Evolutionary conservation across 2,888 invertebrate genomes (phyloP), one percentile per base, ranked within the genome.

Genomic region (Scaptomyza cyrtandrae): DNA sequence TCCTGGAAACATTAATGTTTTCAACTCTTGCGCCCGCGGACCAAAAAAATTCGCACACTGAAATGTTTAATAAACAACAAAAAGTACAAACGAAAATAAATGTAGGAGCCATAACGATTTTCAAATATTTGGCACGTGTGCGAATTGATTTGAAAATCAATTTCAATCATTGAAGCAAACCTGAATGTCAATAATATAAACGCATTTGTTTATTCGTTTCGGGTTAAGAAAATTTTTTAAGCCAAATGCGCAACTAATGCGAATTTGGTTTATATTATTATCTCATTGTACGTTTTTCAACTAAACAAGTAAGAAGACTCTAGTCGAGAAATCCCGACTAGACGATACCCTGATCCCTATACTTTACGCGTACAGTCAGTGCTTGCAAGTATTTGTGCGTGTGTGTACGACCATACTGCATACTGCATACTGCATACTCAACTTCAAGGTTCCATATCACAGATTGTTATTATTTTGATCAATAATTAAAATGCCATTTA

Each of bases 61-160:
- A 68, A 71, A 67, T 70, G 63, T 70, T 70, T 49, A 54, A 67
- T 86, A 84, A 84, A 84, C 83, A 86, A 84, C 83, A 86, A 84
- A 75, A 52, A 31, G 4, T 24, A 24, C 24, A 24, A 1, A 45
- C 7, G 24, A 29, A 19, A 13, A 19, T 45, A 35, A 43, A 2
- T 41, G 13, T 1, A 19, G 4, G 5, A 24, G 19, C 19, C 6
- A 7, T n/a, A 13, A 37, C n/a, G n/a, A 35, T 24, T 61, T 48
- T 37, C 45, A 33, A 71, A 53, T 31, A 31, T n/a, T 14, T 4
- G n/a, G 50, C 71, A 71, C 65, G 65, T 71, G 71, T 65, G 29
- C 31, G n/a, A 52, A 50, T 52, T 41, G 29, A 69, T 49, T 35
- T 54, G 27, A 69, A 66, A 67, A 54, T 55, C 16, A 48, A 60